A percentile compares a stretch with the other conserved stretches of the same genome.
phyloP scores from a whole-genome alignment of 2,113 vertebrate species.

The Ranitomeya imitator region DNA sequence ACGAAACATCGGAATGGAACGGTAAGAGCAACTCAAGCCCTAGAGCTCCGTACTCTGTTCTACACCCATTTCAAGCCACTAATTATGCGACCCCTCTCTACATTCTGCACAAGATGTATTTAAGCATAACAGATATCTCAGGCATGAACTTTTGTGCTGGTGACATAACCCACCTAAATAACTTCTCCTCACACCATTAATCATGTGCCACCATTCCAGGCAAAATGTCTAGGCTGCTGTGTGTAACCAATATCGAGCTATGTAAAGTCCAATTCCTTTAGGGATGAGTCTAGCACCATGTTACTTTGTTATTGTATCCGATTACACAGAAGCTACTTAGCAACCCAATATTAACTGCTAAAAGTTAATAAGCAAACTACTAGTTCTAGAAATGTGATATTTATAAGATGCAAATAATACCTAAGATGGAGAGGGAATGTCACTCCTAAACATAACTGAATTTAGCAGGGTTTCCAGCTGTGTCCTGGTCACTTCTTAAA shows the following conservation, averaged over 20 bases:
- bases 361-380: not conserved
- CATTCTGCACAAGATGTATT: conserved; percentile 17
- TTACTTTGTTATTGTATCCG: conserved; percentile 13
- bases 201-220: not conserved
- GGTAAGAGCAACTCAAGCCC: not conserved
- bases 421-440: conserved; percentile 10
- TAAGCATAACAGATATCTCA: conserved; percentile 27
- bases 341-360: conserved; percentile 28
- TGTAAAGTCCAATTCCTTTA: not conserved
- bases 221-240: not conserved
- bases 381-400: conserved; percentile 14
- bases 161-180: conserved; percentile 24
- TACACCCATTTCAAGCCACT: not conserved
- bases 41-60: not conserved
- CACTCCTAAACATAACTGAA: not conserved
- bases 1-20: not conserved
- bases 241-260: conserved; percentile 17
- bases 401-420: conserved; percentile 13
- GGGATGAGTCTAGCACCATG: not conserved
- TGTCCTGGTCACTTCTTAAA: not conserved
- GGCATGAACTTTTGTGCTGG: not conserved
- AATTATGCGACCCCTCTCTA: not conserved
- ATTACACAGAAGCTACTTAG: not conserved
- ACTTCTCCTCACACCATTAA: conserved; percentile 11
- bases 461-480: not conserved